Evolutionary conservation across 2,888 invertebrate species (phyloP), one percentile per base, ranked within the genome.

Genomic region (Caradrina kadenii): DNA sequence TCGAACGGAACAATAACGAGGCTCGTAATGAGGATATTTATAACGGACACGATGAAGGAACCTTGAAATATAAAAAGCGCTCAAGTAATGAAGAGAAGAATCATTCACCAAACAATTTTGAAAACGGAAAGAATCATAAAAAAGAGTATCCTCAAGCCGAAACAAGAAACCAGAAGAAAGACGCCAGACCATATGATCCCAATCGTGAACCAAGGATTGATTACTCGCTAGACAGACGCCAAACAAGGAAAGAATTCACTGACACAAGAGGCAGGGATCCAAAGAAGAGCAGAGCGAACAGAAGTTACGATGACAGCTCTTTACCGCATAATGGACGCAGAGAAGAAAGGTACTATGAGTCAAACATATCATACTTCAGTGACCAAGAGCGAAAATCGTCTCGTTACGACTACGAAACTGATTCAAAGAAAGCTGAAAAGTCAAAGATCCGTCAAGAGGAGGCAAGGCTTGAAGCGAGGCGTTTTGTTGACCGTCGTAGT

Each of bases 391-490:
- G 92, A 69, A 91, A 92, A 42, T 89, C 91, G 10, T 96, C 94
- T 7, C 89, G 93, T 53, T 96, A 95, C 76, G 96, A 95, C 87
- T 93, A 96, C 76, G 96, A 96, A 85, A 96, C 96, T 11, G 96
- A 96, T 87, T 96, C 96, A 1, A 96, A 96, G 76, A 96, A 96
- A 86, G 96, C 96, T 2, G 96, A 96, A 69, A 96, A 96, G 77
- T 93, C 94, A 31, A 96, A 96, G 83, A 93, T 95, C 63, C 92
- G 95, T 22, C 95, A 95, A 77, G 96, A 96, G 82, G 96, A 96
- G 86, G 95, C 95, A 4, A 89, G 95, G 60, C 87, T 95, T 42
- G 96, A 96, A 85, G 92, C 93, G 0, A 92, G 96, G 67, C 92
- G 94, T 55, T 90, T 92, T 56, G 88, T 90, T 60, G 96, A 96